Evolutionary conservation across 1,140 invertebrate species (phyloP).

Genomic region (Nasonia giraulti): DNA sequence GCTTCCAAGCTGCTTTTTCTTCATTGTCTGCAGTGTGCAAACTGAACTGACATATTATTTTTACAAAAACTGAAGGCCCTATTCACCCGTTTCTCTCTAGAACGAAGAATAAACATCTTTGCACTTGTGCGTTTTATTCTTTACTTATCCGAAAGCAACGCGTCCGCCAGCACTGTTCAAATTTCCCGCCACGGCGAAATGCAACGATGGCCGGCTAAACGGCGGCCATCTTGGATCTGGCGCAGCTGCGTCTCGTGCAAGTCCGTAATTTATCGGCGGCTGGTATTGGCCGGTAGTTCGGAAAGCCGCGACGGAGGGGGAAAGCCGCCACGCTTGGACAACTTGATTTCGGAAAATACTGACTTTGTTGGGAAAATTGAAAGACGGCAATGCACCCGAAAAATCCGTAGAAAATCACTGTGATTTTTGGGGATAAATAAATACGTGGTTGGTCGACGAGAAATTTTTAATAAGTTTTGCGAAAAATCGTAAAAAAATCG

Average conservation of each 20-base stretch:
- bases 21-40: too few relatives aligned
- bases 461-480: neutral
- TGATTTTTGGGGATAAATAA: neutral
- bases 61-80: too few relatives aligned
- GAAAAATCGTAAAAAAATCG: conserved; percentile 44
- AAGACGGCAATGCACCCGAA: neutral
- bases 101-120: too few relatives aligned
- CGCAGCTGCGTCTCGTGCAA: neutral
- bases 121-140: too few relatives aligned
- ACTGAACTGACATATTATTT: too few relatives aligned
- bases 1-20: too few relatives aligned
- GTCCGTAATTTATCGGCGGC: neutral
- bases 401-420: neutral
- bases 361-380: neutral
- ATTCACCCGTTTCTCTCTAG: too few relatives aligned
- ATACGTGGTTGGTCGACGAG: neutral
- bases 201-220: neutral
- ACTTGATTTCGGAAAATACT: neutral
- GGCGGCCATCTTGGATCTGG: neutral
- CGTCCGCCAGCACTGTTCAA: neutral
- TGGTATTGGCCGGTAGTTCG: neutral
- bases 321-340: neutral
- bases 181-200: neutral
- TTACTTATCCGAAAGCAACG: too few relatives aligned
- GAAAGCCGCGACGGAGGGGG: neutral